Percentiles rank a stretch among this genome's conserved stretches.
Conservation (phyloP, 2,888 invertebrate genomes). For the Bellardia bayeri region DNA sequence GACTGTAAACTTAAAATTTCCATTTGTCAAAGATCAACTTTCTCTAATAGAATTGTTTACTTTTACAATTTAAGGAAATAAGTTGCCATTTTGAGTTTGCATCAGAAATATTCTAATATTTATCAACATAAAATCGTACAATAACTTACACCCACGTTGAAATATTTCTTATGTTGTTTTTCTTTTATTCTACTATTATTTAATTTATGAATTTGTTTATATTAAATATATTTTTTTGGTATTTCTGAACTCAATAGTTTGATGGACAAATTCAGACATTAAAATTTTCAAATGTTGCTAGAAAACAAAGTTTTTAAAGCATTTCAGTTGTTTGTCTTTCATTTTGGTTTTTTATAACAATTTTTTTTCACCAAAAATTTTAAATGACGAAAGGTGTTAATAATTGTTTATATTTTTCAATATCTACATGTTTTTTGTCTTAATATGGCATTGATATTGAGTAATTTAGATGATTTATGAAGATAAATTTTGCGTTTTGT, state of each 20-base stretch:
- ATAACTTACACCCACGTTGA: conserved; percentile 7
- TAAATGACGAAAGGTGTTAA: conserved; percentile 8
- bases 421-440: neutral
- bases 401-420: conserved; percentile 7
- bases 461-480: neutral
- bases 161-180: neutral
- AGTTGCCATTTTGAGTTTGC: too few relatives aligned
- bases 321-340: neutral
- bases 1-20: too few relatives aligned
- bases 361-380: neutral
- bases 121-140: neutral
- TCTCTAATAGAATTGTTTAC: too few relatives aligned
- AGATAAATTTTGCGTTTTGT: neutral
- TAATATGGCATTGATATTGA: neutral
- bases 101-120: neutral
- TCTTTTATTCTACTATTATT: neutral
- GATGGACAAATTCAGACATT: conserved; percentile 15
- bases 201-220: conserved; percentile 8
- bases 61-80: too few relatives aligned
- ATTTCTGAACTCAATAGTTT: neutral
- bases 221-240: neutral
- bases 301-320: neutral
- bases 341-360: too few relatives aligned
- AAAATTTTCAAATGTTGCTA: conserved; percentile 3
- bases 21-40: too few relatives aligned